A percentile compares a stretch with the other conserved stretches of the same genome.
These are phyloP conservation scores for Eupleurogrammus muticus DNA, from an alignment of 2,797 vertebrate species.

Conservation along the genomic window DNA sequence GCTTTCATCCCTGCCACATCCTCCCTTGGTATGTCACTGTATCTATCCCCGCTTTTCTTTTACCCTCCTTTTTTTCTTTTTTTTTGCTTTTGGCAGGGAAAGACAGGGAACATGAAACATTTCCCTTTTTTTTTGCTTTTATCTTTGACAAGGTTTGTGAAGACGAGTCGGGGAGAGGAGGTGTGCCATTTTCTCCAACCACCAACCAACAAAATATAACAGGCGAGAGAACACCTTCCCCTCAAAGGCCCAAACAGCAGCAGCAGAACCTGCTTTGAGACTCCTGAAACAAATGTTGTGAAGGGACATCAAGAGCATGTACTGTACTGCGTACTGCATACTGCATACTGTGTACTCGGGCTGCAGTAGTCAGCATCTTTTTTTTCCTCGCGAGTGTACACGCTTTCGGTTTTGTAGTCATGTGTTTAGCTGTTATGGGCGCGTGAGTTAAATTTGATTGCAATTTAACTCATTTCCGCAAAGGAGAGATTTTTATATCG, in stretches of 20 bases:
- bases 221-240: constrained; percentile 69
- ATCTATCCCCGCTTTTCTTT: constrained; percentile 67
- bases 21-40: constrained; percentile 77
- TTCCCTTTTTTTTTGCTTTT: constrained; percentile 60
- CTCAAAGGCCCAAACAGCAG: constrained; percentile 66
- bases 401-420: constrained; percentile 35
- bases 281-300: constrained; percentile 62
- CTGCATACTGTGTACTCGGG: constrained; percentile 39
- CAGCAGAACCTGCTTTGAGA: constrained; percentile 61
- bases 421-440: constrained; percentile 38
- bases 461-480: constrained; percentile 53
- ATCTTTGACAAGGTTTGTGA: constrained; percentile 77
- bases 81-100: constrained; percentile 74
- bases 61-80: constrained; percentile 53
- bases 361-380: constrained; percentile 36
- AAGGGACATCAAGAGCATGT: constrained; percentile 60
- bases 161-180: constrained; percentile 63
- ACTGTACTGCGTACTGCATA: constrained; percentile 45
- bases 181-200: constrained; percentile 68
- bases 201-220: constrained; percentile 73
- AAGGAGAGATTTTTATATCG: constrained; percentile 64
- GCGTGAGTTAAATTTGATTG: constrained; percentile 26
- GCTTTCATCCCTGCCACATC: constrained; percentile 76
- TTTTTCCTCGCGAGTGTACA: constrained; percentile 32
- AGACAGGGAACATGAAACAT: constrained; percentile 80